Evolutionary conservation across 2,888 invertebrate species (phyloP).

Genomic region (Muscina levida): DNA sequence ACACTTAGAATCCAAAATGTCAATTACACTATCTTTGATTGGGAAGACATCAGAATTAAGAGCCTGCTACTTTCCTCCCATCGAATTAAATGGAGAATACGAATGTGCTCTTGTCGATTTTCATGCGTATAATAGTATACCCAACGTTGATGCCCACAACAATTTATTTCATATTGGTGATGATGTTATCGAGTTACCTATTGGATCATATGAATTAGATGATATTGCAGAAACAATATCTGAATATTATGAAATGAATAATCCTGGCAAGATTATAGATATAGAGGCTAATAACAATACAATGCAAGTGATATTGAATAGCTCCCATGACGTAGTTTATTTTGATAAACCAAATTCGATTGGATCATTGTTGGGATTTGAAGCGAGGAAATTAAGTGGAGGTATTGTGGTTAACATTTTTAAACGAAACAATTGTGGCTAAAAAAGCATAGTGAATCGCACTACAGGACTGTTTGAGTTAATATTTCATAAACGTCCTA

Average conservation of each 20-base stretch:
- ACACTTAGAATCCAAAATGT: neutral
- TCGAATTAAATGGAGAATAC: neutral
- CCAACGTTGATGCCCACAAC: too few species aligned
- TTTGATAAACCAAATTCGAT: slow-evolving; percentile 2
- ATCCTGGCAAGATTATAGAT: neutral
- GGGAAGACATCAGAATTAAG: neutral
- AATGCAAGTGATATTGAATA: slow-evolving; percentile 6
- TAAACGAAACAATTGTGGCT: too few species aligned
- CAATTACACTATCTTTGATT: neutral
- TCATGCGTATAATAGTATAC: neutral
- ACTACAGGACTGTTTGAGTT: neutral
- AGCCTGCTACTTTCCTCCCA: neutral
- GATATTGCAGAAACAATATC: slow-evolving; percentile 3
- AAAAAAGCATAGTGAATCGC: too few species aligned
- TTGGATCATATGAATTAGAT: slow-evolving; percentile 15
- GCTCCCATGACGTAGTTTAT: neutral
- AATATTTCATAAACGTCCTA: neutral
- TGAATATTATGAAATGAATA: neutral
- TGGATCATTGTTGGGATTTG: neutral
- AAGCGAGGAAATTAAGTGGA: neutral
- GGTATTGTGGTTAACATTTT: too few species aligned
- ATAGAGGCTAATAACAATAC: slow-evolving; percentile 5
- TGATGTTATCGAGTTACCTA: slow-evolving; percentile 2
- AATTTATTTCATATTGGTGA: neutral
- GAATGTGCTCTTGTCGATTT: slow-evolving; percentile 5